phyloP scores from a whole-genome alignment of 2,113 vertebrate species.

The Antennarius striatus region DNA sequence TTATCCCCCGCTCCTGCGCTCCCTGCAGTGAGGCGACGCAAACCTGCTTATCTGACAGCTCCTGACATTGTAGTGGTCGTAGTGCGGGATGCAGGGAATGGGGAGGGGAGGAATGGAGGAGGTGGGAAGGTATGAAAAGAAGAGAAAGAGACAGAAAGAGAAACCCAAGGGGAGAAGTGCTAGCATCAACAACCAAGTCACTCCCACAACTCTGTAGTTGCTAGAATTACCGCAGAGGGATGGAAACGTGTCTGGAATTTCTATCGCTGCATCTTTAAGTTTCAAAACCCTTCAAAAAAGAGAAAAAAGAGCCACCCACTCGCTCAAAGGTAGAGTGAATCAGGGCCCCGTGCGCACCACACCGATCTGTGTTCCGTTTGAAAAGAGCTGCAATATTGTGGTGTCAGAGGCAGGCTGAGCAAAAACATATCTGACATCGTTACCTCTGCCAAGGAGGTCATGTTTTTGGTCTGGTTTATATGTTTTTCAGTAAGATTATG shows the following conservation, averaged over 20 bases:
- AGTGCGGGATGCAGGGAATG: conserved; percentile 44
- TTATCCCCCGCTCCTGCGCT: conserved; percentile 64
- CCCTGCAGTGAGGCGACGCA: conserved; percentile 67
- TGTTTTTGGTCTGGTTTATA: too few species aligned
- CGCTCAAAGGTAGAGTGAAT: conserved; percentile 50
- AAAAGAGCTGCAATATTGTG: conserved; percentile 33
- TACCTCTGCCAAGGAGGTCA: too few species aligned
- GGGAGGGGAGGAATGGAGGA: neutral
- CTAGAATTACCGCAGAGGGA: conserved; percentile 71
- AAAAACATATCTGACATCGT: conserved; percentile 6
- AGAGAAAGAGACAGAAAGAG: conserved; percentile 64
- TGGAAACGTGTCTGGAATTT: conserved; percentile 71
- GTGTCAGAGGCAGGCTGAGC: conserved; percentile 30
- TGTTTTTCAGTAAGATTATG: too few species aligned
- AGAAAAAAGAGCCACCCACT: conserved; percentile 47
- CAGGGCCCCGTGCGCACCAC: conserved; percentile 24
- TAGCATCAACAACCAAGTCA: conserved; percentile 80
- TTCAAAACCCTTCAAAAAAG: conserved; percentile 62
- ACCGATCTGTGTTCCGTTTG: conserved; percentile 13
- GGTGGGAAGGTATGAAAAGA: conserved; percentile 55
- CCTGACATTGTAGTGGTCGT: conserved; percentile 69
- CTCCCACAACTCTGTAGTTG: conserved; percentile 69
- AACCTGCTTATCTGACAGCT: conserved; percentile 78
- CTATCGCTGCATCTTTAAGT: conserved; percentile 66
- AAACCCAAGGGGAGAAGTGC: conserved; percentile 69